These are phyloP conservation scores for Danio aesculapii DNA, from an alignment of 2,797 vertebrate genomes.

Conservation along the genomic window DNA sequence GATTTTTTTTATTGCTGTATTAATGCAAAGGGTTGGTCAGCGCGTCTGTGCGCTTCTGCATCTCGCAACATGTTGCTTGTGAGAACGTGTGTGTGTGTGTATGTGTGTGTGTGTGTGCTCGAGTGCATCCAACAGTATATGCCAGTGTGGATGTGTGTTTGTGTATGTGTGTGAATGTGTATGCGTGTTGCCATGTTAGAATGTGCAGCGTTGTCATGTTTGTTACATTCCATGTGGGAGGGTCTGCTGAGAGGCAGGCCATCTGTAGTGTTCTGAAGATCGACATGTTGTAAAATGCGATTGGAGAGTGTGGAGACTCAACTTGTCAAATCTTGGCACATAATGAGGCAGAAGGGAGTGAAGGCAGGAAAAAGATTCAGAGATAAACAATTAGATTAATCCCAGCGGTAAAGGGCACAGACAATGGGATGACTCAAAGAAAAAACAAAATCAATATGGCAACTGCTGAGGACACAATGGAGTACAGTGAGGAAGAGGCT, in stretches of 20 bases:
- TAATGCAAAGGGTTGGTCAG: slow-evolving; percentile 31
- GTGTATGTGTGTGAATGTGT: slow-evolving; percentile 53
- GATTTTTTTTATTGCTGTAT: slow-evolving; percentile 34
- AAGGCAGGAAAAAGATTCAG: slow-evolving; percentile 86
- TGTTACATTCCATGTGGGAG: slow-evolving; percentile 86
- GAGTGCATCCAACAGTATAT: slow-evolving; percentile 63
- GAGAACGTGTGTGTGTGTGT: slow-evolving; percentile 31
- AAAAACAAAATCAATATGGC: slow-evolving; percentile 86
- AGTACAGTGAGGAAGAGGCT: slow-evolving; percentile 82
- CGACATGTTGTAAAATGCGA: slow-evolving; percentile 85
- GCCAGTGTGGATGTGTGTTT: slow-evolving; percentile 68
- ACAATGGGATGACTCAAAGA: slow-evolving; percentile 78
- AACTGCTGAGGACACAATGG: slow-evolving; percentile 80
- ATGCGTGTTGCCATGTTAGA: slow-evolving; percentile 80
- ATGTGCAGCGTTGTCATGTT: slow-evolving; percentile 84
- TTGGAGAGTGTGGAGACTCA: slow-evolving; percentile 85
- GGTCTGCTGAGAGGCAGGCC: slow-evolving; percentile 86
- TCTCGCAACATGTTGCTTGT: slow-evolving; percentile 47
- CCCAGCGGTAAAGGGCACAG: slow-evolving; percentile 84
- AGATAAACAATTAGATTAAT: slow-evolving; percentile 89
- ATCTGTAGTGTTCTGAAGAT: slow-evolving; percentile 86
- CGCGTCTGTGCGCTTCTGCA: slow-evolving; percentile 29
- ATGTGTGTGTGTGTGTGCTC: slow-evolving; percentile 46
- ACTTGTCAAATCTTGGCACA: slow-evolving; percentile 89
- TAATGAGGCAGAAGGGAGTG: slow-evolving; percentile 87